Percentiles rank a stretch among this genome's conserved stretches.
Evolutionary conservation across 2,888 invertebrate species (phyloP).

Genomic region (Tortrix viridana): DNA sequence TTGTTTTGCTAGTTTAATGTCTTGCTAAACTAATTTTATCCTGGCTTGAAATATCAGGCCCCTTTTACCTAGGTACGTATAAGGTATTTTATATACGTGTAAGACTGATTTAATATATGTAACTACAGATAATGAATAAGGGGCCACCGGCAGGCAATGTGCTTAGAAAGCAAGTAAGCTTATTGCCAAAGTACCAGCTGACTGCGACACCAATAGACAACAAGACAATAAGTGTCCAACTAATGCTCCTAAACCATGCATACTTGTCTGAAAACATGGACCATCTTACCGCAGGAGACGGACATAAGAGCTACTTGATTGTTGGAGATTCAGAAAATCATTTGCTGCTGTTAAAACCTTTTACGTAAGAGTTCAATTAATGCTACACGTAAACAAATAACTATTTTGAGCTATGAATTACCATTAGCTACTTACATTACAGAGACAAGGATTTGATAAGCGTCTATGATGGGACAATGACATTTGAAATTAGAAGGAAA

Average conservation of each 20-base stretch:
- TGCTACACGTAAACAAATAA: not conserved
- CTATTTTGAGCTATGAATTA: too few relatives aligned
- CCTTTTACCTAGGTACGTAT: too few relatives aligned
- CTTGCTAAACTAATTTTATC: too few relatives aligned
- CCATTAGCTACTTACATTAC: constrained; percentile 42
- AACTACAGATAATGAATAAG: constrained; percentile 87
- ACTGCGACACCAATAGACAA: constrained; percentile 63
- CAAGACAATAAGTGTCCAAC: constrained; percentile 59
- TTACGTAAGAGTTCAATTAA: constrained; percentile 71
- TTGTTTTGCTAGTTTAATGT: too few relatives aligned
- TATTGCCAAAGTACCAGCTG: constrained; percentile 86
- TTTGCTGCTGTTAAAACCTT: constrained; percentile 81
- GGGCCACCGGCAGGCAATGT: constrained; percentile 89
- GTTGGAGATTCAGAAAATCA: constrained; percentile 87
- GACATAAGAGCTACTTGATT: constrained; percentile 84
- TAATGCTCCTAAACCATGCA: constrained; percentile 71
- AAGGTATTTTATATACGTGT: too few relatives aligned
- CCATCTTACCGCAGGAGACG: constrained; percentile 72
- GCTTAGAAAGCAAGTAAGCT: constrained; percentile 84
- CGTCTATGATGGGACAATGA: constrained; percentile 72
- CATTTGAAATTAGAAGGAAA: constrained; percentile 69
- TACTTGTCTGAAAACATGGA: constrained; percentile 71
- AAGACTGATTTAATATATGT: too few relatives aligned
- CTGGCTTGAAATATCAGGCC: too few relatives aligned
- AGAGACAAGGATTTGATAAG: constrained; percentile 74